Evolutionary conservation across 2,113 vertebrate species (phyloP).

Genomic region (Pelecanus crispus): DNA sequence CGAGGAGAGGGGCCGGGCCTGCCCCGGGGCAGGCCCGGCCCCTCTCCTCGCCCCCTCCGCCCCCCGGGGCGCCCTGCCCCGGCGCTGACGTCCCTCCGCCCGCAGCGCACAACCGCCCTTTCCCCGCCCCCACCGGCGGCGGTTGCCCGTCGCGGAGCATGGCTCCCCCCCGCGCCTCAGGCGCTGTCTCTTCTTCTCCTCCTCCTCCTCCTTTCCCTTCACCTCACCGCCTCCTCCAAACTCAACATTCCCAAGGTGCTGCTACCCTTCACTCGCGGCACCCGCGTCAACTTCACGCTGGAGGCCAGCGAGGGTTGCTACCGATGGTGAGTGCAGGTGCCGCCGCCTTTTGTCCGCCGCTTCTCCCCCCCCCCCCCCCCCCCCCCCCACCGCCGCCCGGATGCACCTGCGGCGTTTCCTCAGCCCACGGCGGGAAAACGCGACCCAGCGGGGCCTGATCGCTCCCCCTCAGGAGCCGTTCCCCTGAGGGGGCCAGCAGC

Average conservation of each 20-base stretch:
- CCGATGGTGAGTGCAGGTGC: slow-evolving; percentile 84
- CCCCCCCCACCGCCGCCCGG: not conserved
- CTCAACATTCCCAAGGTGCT: slow-evolving; percentile 91
- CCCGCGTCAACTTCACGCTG: slow-evolving; percentile 88
- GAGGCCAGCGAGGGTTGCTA: slow-evolving; percentile 93
- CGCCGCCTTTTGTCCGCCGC: not conserved
- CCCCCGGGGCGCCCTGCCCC: not conserved
- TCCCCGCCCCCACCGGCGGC: not conserved
- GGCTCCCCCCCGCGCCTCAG: not conserved
- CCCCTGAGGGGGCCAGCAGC: not conserved
- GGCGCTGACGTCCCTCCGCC: not conserved
- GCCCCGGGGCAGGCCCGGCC: not conserved
- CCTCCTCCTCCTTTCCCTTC: not conserved
- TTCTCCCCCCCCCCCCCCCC: no score
- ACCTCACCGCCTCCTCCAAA: slow-evolving; percentile 68
- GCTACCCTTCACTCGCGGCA: slow-evolving; percentile 84
- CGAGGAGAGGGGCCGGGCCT: not conserved
- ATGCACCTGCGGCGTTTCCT: slow-evolving; percentile 1
- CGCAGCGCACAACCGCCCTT: not conserved
- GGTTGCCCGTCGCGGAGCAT: not conserved
- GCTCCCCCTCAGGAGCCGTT: not conserved
- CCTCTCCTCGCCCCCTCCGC: not conserved
- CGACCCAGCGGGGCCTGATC: not conserved
- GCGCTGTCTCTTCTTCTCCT: not conserved
- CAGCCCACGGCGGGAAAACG: not conserved